Evolutionary conservation across 2,797 vertebrate species (phyloP), one percentile per base, ranked within the genome.

Genomic region (Oceanodroma leucorhoa): DNA sequence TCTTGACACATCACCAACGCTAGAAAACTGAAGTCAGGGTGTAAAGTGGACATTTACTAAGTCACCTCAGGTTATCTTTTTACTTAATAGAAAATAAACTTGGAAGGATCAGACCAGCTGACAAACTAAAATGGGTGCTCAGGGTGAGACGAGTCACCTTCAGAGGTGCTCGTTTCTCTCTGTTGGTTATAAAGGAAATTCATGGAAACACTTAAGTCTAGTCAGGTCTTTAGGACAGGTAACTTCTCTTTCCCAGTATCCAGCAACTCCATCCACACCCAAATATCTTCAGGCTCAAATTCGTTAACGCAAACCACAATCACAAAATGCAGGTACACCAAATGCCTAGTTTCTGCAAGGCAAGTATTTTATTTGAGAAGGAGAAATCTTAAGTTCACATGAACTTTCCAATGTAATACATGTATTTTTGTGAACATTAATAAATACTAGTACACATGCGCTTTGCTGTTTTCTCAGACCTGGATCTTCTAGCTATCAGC

Each of bases 281-380:
- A 48, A 71, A 13, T 69, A 50, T 10, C 43, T 48, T 43, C 46
- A 70, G 77, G 36, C 51, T 87, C 54, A 34, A 51, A 43, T 12
- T 40, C 3, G 0, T 41, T 21, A 30, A 30, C 15, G 2, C n/a
- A 78, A 95, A 64, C 23, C 34, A 29, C 55, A 40, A 1, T 3
- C 58, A 80, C 70, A 78, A 79, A 66, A 16, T 16, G 66, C 27
- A 58, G 10, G 26, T 4, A 71, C 72, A 48, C 17, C 1, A 1
- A 57, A 5, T 0, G 0, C 41, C 2, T 6, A 24, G 55, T 73
- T 94, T 87, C 55, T 83, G 53, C 89, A 92, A 78, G 61, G 48
- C 81, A 73, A 87, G 34, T 85, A 27, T 81, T 97, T 94, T 97
- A 97, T 93, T 95, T 48, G 75, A 93, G 93, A 62, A 83, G 45